Percentiles rank a stretch among this genome's conserved stretches.
These are phyloP conservation scores for Thereva nobilitata DNA, from an alignment of 2,888 invertebrate species.

Conservation along the genomic window DNA sequence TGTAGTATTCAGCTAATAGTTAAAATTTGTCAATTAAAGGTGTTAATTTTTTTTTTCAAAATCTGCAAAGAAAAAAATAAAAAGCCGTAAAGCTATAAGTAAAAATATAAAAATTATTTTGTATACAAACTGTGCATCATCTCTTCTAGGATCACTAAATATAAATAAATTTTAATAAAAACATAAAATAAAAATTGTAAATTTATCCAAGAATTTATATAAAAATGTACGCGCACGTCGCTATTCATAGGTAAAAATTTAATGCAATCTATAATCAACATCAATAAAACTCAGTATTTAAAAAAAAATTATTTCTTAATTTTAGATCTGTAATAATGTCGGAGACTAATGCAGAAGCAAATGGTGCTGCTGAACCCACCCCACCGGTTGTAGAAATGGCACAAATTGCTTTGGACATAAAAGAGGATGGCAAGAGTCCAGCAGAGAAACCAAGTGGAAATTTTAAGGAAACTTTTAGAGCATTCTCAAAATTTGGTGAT, in stretches of 20 bases:
- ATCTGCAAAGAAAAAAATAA: no score
- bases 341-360: slow-evolving; percentile 35
- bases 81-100: no score
- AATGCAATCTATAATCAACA: not conserved
- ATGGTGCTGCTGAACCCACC: slow-evolving; percentile 44
- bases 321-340: slow-evolving; percentile 43
- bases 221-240: slow-evolving; percentile 45
- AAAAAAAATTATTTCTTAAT: slow-evolving; percentile 37
- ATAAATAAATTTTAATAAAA: no score
- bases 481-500: slow-evolving; percentile 87
- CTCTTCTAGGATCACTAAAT: no score
- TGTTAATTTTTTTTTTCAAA: no score
- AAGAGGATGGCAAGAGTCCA: slow-evolving; percentile 44
- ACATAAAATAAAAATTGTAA: no score
- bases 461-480: slow-evolving; percentile 73
- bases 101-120: no score
- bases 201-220: not conserved
- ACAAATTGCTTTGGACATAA: slow-evolving; percentile 50
- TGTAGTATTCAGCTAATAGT: no score
- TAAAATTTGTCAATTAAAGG: no score
- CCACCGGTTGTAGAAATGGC: slow-evolving; percentile 53
- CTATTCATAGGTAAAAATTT: slow-evolving; percentile 44
- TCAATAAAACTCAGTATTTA: not conserved
- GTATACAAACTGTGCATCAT: no score
- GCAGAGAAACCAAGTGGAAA: slow-evolving; percentile 46